A percentile compares a stretch with the other conserved stretches of the same genome.
phyloP scores from a whole-genome alignment of 1,140 invertebrate species.

The Anthonomus grandis region DNA sequence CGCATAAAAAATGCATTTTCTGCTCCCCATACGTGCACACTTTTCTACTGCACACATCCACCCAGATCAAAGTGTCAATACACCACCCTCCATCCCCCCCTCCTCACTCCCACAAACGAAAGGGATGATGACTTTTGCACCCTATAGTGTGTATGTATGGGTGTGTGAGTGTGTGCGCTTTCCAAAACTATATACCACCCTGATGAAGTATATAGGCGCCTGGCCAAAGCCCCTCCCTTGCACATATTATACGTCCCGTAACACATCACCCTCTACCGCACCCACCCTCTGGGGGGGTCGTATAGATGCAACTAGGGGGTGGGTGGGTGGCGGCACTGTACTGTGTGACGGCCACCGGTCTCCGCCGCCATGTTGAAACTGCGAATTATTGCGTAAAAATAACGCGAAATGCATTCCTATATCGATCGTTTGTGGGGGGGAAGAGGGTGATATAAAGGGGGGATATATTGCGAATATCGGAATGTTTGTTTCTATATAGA shows the following conservation, averaged over 20 bases:
- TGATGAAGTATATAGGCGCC: slow-evolving; percentile 13
- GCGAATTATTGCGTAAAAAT: slow-evolving; percentile 26
- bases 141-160: too few species aligned
- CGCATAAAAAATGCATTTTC: too few species aligned
- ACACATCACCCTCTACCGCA: slow-evolving; percentile 14
- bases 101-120: too few species aligned
- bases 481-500: slow-evolving; percentile 1
- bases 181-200: slow-evolving; percentile 23
- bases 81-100: too few species aligned
- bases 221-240: slow-evolving; percentile 18
- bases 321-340: slow-evolving; percentile 11
- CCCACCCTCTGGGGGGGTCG: not conserved
- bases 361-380: slow-evolving; percentile 24
- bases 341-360: slow-evolving; percentile 20
- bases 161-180: slow-evolving; percentile 11
- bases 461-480: not conserved
- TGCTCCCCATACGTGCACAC: too few species aligned
- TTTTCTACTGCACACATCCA: too few species aligned
- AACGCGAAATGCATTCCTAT: slow-evolving; percentile 21
- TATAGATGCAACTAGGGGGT: not conserved
- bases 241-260: slow-evolving; percentile 10
- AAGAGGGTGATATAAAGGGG: not conserved
- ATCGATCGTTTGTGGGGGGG: slow-evolving; percentile 9
- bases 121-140: slow-evolving; percentile 24
- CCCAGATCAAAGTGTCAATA: too few species aligned